These are phyloP conservation scores for Sciurus niger DNA, from an alignment of 2,113 vertebrate genomes.

Conservation along the genomic window DNA sequence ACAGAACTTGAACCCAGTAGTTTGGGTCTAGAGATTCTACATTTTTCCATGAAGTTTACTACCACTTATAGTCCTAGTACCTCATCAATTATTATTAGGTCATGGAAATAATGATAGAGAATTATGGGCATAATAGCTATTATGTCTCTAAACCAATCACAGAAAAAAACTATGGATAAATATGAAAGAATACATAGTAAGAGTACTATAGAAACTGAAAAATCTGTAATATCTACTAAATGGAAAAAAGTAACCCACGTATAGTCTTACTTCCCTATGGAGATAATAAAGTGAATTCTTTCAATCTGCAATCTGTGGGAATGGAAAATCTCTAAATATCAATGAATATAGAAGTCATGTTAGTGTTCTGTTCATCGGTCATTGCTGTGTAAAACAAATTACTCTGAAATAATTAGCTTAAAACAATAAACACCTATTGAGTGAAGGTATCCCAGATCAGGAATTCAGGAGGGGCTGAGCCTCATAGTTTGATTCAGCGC, in stretches of 20 bases:
- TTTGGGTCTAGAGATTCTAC: no score
- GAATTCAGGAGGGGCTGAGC: not conserved
- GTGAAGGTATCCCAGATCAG: not conserved
- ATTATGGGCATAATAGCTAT: not conserved
- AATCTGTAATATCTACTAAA: not conserved
- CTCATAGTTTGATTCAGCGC: not conserved
- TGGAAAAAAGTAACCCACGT: not conserved
- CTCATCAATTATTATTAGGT: not conserved
- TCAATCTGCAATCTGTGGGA: not conserved
- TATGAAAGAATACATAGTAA: not conserved
- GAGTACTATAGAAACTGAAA: not conserved
- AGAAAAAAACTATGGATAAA: not conserved
- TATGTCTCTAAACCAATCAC: not conserved
- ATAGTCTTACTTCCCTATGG: not conserved
- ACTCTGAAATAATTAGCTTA: not conserved
- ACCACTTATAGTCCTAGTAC: not conserved
- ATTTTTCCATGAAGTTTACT: not conserved
- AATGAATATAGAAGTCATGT: not conserved
- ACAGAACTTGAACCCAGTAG: not conserved
- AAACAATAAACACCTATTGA: not conserved
- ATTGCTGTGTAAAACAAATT: not conserved
- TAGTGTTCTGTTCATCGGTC: not conserved
- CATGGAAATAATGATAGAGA: not conserved
- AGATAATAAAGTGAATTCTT: not conserved
- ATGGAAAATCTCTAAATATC: conserved; percentile 9